Percentiles rank a stretch among this genome's conserved stretches.
These are phyloP conservation scores for Crotophaga sulcirostris DNA, from an alignment of 2,113 vertebrate genomes.

Conservation along the genomic window DNA sequence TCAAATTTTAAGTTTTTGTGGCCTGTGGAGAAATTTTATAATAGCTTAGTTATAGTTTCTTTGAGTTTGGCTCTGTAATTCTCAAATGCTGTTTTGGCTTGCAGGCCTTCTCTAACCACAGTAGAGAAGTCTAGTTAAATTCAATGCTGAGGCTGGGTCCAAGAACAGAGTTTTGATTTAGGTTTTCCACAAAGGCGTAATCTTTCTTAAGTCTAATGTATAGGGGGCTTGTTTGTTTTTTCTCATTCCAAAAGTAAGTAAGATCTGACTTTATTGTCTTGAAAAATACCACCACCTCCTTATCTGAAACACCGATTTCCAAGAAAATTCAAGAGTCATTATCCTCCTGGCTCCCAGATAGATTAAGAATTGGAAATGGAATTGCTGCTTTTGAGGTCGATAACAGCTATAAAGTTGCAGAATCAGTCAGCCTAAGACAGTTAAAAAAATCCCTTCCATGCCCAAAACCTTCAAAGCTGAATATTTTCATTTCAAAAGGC, in stretches of 20 bases:
- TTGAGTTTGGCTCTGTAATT: neutral
- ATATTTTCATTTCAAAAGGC: constrained; percentile 54
- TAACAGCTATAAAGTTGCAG: neutral
- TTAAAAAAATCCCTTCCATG: constrained; percentile 34
- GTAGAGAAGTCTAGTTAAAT: constrained; percentile 5
- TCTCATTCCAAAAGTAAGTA: neutral
- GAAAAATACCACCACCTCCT: neutral
- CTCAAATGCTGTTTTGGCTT: neutral
- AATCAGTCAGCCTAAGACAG: neutral
- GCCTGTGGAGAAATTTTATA: neutral
- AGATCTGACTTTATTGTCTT: neutral
- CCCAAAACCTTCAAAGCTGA: constrained; percentile 3
- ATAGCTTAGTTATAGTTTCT: neutral
- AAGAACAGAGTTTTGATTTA: neutral
- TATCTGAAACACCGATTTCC: neutral
- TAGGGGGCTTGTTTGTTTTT: neutral
- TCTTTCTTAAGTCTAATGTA: neutral
- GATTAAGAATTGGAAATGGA: neutral
- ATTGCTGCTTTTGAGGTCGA: constrained; percentile 20
- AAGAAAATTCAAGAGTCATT: neutral
- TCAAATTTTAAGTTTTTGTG: neutral
- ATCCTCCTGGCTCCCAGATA: neutral
- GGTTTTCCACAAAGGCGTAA: neutral
- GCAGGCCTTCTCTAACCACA: neutral
- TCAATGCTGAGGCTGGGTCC: neutral